Percentiles rank a stretch among this genome's conserved stretches.
phyloP scores from a whole-genome alignment of 2,797 vertebrate species.

The Tachyglossus aculeatus region DNA sequence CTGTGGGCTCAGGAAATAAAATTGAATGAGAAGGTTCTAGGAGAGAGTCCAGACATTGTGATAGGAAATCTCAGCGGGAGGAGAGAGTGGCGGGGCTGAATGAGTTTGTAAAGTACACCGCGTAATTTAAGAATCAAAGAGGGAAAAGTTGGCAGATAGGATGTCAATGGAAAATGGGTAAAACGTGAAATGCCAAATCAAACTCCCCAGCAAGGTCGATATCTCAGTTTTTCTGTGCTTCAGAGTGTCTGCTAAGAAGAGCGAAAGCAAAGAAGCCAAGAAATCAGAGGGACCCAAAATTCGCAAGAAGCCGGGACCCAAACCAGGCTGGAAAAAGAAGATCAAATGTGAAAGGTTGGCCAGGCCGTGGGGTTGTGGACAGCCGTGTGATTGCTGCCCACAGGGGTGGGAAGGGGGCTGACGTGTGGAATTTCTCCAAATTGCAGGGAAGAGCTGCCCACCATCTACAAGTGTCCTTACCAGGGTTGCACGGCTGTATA shows the following conservation, averaged over 20 bases:
- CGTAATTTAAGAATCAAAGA: rapidly evolving
- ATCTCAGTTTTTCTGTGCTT: not conserved
- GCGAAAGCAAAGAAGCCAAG: slow-evolving; percentile 69
- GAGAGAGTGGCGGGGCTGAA: too few relatives aligned
- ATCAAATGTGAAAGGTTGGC: slow-evolving; percentile 87
- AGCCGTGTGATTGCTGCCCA: not conserved
- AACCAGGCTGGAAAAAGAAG: slow-evolving; percentile 95
- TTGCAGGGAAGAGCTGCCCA: slow-evolving; percentile 92
- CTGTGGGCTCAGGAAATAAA: too few relatives aligned
- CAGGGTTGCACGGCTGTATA: slow-evolving; percentile 95
- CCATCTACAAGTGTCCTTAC: slow-evolving; percentile 96
- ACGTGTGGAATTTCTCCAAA: slow-evolving; percentile 3
- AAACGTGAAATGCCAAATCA: not conserved
- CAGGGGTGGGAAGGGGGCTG: not conserved
- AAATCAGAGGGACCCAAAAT: slow-evolving; percentile 78
- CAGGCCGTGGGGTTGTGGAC: not conserved
- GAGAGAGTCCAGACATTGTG: too few relatives aligned
- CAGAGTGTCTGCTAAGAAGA: slow-evolving; percentile 75
- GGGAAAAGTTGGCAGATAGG: too few relatives aligned
- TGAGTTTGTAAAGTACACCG: not conserved
- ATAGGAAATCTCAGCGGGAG: too few relatives aligned
- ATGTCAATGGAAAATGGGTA: too few relatives aligned
- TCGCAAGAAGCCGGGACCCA: slow-evolving; percentile 93
- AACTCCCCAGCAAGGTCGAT: not conserved
- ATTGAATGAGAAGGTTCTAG: too few relatives aligned